phyloP scores from a whole-genome alignment of 2,888 invertebrate genomes.

The Rhamphomyia laevipes region DNA sequence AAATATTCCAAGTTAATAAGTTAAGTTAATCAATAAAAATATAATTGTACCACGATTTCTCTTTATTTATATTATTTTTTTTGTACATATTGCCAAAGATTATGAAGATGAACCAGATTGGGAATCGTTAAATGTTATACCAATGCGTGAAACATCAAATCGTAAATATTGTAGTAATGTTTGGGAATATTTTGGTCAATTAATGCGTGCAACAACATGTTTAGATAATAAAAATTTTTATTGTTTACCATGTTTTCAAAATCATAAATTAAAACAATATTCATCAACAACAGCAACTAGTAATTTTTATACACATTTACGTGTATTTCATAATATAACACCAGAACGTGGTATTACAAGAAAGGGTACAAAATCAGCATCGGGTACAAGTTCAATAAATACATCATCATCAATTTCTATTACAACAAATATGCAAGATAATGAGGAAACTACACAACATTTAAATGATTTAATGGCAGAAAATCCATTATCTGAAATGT shows the following conservation, averaged over 20 bases:
- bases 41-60: too few species aligned
- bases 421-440: background rate
- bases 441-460: background rate
- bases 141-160: background rate
- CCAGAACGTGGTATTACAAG: background rate
- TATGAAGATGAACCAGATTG: background rate
- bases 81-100: background rate
- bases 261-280: background rate
- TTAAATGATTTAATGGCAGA: background rate
- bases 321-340: background rate
- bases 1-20: too few species aligned
- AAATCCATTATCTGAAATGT: background rate
- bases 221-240: constrained; percentile 1
- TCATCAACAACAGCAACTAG: background rate
- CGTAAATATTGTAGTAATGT: background rate
- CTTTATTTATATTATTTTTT: too few species aligned
- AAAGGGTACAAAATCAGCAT: background rate
- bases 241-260: background rate
- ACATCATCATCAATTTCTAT: too few species aligned
- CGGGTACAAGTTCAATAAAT: background rate
- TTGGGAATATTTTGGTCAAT: constrained; percentile 1
- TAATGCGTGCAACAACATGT: background rate
- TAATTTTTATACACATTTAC: background rate
- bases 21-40: too few species aligned
- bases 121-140: background rate